A percentile compares a stretch with the other conserved stretches of the same genome.
phyloP scores from a whole-genome alignment of 2,888 invertebrate species.

The Argyresthia albistria region DNA sequence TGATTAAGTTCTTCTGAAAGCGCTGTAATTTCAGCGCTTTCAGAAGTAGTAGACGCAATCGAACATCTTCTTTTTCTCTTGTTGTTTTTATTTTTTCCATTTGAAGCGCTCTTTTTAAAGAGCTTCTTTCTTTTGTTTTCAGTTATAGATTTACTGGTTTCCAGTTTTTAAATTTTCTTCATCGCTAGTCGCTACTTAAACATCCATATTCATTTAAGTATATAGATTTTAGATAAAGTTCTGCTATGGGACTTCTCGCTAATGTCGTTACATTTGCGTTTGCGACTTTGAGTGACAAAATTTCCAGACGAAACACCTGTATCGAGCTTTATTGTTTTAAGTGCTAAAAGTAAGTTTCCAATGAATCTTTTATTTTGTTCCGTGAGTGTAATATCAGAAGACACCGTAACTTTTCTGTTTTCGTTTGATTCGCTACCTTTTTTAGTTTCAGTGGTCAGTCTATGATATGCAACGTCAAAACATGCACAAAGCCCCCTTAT shows the following conservation, averaged over 20 bases:
- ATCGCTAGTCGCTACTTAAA: constrained; percentile 5
- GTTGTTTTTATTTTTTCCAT: constrained; percentile 3
- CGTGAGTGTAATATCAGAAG: constrained; percentile 3
- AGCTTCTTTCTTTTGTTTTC: constrained; percentile 3
- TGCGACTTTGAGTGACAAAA: neutral
- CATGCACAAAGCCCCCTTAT: constrained; percentile 3
- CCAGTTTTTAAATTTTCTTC: constrained; percentile 2
- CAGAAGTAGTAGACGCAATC: constrained; percentile 4
- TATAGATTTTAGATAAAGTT: constrained; percentile 3
- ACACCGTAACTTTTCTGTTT: constrained; percentile 4
- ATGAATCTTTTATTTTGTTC: constrained; percentile 3
- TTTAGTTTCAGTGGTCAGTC: neutral
- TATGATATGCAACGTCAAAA: constrained; percentile 2
- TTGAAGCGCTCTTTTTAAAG: constrained; percentile 5
- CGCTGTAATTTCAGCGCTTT: constrained; percentile 4
- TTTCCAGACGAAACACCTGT: neutral
- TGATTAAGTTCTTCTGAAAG: too few species aligned
- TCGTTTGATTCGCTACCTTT: neutral
- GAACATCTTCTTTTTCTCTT: constrained; percentile 5
- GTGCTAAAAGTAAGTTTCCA: constrained; percentile 1
- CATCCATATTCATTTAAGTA: constrained; percentile 4
- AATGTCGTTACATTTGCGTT: neutral
- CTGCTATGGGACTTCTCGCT: neutral
- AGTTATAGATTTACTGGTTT: constrained; percentile 1
- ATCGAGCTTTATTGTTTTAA: neutral